Conservation (phyloP, 2,113 vertebrate genomes). For the Saimiri boliviensis region DNA sequence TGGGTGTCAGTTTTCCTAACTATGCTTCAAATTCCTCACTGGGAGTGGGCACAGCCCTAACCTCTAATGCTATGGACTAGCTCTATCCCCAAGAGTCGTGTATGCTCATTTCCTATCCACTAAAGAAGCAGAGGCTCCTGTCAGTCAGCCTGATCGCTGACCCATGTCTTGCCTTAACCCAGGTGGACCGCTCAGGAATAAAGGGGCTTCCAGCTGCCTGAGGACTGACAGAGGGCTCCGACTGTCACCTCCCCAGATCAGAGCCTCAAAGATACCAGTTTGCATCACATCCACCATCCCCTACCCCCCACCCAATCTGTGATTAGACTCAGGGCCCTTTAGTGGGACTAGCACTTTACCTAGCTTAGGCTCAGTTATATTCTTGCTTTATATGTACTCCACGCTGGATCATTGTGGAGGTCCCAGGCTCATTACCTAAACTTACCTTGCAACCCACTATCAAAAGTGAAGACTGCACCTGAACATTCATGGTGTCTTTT, state of each 20-base stretch:
- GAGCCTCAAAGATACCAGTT: background rate
- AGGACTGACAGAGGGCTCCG: background rate
- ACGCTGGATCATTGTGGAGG: background rate
- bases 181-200: background rate
- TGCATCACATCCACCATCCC: background rate
- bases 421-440: background rate
- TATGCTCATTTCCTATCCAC: background rate
- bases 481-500: background rate
- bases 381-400: background rate
- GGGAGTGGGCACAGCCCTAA: background rate
- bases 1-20: background rate
- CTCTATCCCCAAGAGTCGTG: fast-evolving
- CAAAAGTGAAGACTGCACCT: background rate
- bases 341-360: background rate
- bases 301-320: too few relatives aligned
- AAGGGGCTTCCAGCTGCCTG: background rate
- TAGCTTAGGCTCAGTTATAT: background rate
- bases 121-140: background rate
- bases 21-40: background rate
- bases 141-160: background rate
- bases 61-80: background rate
- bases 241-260: background rate
- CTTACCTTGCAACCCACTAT: background rate
- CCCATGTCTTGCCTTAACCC: background rate
- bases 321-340: background rate